Evolutionary conservation across 2,797 vertebrate genomes (phyloP), one percentile per base, ranked within the genome.

Genomic region (Bryconaethiops microstoma): DNA sequence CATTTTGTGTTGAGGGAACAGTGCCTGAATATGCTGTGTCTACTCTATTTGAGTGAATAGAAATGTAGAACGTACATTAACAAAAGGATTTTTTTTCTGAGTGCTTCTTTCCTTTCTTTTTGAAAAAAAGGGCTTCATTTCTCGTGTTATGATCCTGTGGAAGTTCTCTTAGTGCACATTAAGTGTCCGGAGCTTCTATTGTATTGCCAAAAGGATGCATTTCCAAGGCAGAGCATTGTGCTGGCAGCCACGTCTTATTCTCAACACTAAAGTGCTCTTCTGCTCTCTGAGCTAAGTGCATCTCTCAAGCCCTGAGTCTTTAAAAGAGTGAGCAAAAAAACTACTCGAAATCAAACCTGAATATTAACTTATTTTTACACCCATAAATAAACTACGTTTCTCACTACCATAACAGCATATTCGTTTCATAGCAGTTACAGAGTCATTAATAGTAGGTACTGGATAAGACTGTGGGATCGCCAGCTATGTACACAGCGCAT

Each of bases 211-310:
- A n/a, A 59, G 40, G 71, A 54, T 7, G 54, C 35, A 21, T 59
- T 21, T 59, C 19, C 19, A 21, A 6, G 14, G 29, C 5, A 10
- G 35, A 40, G 54, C 12, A 16, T 19, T 74, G 29, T 16, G 35
- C 35, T 59, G 17, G 17, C 54, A 23, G 71, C 71, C 54, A 17
- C 17, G 54, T 42, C 57, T 57, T 35, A 40, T 35, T 59, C 54
- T 21, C 14, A 48, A 29, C 16, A 52, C 54, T 59, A 29, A 29
- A 54, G 63, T 65, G 25, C 52, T 14, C 81, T 78, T 85, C 86
- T 83, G 86, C 87, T 88, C 80, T 88, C 86, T 79, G 25, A 55
- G 59, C 42, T 55, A 25, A 74, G 54, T 35, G 77, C 52, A 40
- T 25, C 25, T 13, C 23, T 9, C 5, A 25, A 6, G 21, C 64